phyloP scores from a whole-genome alignment of 2,888 invertebrate species.

The Drosophila mimetica region DNA sequence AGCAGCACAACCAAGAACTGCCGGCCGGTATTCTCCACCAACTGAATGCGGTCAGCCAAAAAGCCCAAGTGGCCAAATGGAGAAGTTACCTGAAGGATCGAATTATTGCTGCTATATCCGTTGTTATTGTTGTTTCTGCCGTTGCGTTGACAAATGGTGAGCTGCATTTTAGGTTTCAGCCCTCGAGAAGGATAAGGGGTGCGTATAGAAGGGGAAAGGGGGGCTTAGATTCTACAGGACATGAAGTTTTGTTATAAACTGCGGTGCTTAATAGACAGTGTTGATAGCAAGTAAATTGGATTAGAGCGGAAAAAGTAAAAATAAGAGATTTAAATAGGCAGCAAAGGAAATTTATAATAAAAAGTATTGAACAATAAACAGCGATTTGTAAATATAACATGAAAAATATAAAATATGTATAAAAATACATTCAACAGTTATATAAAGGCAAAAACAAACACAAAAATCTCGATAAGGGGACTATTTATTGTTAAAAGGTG shows the following conservation, averaged over 20 bases:
- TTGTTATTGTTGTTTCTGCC: conserved; percentile 28
- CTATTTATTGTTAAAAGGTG: too few species aligned
- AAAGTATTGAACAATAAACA: background rate
- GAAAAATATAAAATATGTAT: background rate
- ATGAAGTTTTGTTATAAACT: background rate
- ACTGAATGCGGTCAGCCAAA: conserved; percentile 33
- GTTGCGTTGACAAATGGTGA: conserved; percentile 63
- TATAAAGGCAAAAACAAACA: background rate
- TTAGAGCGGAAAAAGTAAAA: background rate
- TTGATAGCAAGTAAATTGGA: too few species aligned
- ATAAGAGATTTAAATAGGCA: background rate
- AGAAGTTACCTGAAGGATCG: conserved; percentile 53
- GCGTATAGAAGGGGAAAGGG: conserved; percentile 12
- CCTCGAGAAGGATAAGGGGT: background rate
- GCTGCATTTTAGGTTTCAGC: conserved; percentile 13
- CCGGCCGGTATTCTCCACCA: conserved; percentile 64
- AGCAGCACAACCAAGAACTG: conserved; percentile 39
- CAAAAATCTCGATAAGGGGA: too few species aligned
- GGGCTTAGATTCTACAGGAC: background rate
- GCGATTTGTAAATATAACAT: background rate
- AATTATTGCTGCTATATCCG: conserved; percentile 26
- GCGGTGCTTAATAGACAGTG: background rate
- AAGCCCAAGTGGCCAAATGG: conserved; percentile 55
- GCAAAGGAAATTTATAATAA: background rate
- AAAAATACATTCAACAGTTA: background rate